Percentiles rank a stretch among this genome's conserved stretches.
phyloP scores from a whole-genome alignment of 2,888 invertebrate genomes.

The Volucella inflata region DNA sequence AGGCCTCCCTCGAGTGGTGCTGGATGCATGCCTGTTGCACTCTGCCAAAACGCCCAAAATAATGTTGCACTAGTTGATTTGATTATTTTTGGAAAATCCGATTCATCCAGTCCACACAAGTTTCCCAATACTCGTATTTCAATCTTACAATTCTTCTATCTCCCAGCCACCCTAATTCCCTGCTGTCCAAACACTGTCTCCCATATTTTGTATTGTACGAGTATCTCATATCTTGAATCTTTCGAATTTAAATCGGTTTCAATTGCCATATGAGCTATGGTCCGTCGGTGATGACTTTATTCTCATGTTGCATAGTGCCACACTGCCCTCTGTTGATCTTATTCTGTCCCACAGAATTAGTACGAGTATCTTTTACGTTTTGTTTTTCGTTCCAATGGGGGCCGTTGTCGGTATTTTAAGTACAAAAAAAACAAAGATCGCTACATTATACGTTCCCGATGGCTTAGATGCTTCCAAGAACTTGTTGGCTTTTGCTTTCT shows the following conservation, averaged over 20 bases:
- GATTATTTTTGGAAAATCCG: too few species aligned
- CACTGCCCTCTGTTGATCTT: slow-evolving; percentile 56
- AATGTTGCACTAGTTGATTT: too few species aligned
- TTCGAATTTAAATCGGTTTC: slow-evolving; percentile 27
- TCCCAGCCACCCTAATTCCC: too few species aligned
- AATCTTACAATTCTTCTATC: too few species aligned
- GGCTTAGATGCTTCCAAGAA: slow-evolving; percentile 35
- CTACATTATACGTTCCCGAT: slow-evolving; percentile 32
- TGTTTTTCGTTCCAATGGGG: neutral
- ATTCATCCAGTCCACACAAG: neutral
- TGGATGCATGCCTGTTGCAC: too few species aligned
- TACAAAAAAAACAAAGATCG: slow-evolving; percentile 46
- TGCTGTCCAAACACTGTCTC: too few species aligned
- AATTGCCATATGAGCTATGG: slow-evolving; percentile 29
- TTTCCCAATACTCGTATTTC: neutral
- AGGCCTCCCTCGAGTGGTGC: too few species aligned
- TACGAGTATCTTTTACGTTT: neutral
- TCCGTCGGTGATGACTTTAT: slow-evolving; percentile 60
- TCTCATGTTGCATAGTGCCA: slow-evolving; percentile 50
- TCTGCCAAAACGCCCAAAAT: too few species aligned
- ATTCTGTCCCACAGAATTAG: neutral
- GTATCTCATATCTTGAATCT: neutral
- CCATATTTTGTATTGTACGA: too few species aligned
- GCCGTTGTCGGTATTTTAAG: slow-evolving; percentile 58
- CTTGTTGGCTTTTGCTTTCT: neutral